Conservation (phyloP, 2,888 invertebrate genomes). For the Orchestes rusci region DNA sequence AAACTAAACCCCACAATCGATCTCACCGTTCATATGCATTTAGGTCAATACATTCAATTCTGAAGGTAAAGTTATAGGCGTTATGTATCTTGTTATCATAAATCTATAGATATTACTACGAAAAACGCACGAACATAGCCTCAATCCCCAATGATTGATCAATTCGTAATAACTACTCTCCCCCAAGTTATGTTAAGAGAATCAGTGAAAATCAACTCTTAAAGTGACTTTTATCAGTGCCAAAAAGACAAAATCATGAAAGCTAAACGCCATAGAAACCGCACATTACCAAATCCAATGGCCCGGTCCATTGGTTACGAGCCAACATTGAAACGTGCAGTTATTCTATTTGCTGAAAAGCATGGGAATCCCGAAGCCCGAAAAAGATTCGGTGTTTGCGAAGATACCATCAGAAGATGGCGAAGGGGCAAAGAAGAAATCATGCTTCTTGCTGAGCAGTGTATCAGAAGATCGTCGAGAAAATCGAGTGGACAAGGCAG, state of each 20-base stretch:
- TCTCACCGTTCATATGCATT: no score
- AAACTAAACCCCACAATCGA: no score
- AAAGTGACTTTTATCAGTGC: no score
- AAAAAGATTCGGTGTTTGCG: conserved; percentile 35
- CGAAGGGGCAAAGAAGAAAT: conserved; percentile 30
- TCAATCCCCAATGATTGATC: no score
- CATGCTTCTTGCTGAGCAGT: conserved; percentile 21
- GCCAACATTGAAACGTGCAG: conserved; percentile 36
- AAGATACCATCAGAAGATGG: conserved; percentile 39
- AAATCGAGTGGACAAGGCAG: background rate
- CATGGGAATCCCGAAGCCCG: conserved; percentile 35
- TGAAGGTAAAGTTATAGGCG: no score
- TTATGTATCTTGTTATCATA: no score
- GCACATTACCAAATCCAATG: conserved; percentile 9
- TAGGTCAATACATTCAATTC: no score
- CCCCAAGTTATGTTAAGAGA: no score
- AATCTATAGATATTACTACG: no score
- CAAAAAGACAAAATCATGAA: conserved; percentile 8
- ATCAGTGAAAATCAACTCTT: background rate
- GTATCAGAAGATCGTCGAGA: conserved; percentile 21
- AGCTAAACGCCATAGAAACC: conserved; percentile 11
- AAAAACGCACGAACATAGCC: no score
- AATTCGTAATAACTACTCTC: no score
- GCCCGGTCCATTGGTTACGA: conserved; percentile 26
- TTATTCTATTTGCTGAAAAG: conserved; percentile 37